Evolutionary conservation across 2,113 vertebrate genomes (phyloP).

Genomic region (Halcyon senegalensis): DNA sequence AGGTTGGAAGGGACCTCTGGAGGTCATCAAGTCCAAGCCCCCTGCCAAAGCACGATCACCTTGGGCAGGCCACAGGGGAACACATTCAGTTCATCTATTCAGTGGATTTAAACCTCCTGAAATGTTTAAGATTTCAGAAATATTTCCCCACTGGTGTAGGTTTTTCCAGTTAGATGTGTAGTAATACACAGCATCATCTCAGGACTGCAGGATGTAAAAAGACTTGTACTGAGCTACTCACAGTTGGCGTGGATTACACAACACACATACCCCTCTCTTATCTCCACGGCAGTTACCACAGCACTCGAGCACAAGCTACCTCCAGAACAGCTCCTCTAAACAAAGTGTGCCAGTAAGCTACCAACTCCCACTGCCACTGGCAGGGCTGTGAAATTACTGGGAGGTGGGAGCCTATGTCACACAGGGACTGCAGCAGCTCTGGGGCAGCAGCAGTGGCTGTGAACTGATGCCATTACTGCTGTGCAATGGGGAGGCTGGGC

Average conservation of each 20-base stretch:
- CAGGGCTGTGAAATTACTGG: accelerated
- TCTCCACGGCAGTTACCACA: accelerated
- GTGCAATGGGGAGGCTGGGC: neutral
- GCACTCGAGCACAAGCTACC: accelerated
- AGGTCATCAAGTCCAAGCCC: no score
- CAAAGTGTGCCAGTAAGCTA: neutral
- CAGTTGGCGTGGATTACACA: neutral
- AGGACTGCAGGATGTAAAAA: neutral
- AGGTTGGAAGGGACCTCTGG: no score
- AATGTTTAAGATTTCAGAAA: neutral
- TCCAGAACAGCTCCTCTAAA: neutral
- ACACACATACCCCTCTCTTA: neutral
- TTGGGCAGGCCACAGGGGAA: no score
- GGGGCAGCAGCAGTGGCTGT: neutral
- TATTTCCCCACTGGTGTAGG: neutral
- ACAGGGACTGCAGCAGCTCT: neutral
- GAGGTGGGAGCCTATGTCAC: neutral
- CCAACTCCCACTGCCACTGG: neutral
- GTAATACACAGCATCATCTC: neutral
- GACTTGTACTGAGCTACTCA: neutral
- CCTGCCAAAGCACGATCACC: no score
- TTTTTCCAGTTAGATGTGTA: neutral
- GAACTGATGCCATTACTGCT: neutral
- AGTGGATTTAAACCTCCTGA: neutral
- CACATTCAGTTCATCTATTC: no score